Evolutionary conservation across 53 echinoderm and acorn worm genomes (phyloP), one percentile per base, ranked within the genome.

Genomic region (Echinometra lucunter): DNA sequence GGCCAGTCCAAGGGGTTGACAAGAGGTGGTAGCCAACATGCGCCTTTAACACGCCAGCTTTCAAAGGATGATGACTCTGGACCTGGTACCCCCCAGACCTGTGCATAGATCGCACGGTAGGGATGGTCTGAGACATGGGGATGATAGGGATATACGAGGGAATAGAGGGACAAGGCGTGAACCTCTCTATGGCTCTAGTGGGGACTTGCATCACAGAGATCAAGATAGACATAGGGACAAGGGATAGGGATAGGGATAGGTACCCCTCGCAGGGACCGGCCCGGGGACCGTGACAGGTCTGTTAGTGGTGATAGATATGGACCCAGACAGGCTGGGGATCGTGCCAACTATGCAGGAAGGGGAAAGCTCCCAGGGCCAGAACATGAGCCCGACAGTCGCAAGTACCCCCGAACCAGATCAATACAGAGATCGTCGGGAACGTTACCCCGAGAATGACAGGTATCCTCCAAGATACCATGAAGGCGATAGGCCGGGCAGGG

Each of bases 21-120:
- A 28, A 93, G 97, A 94, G 94, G 87, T 30, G 91, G 95, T 93
- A 95, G 97, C 55, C 97, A 96, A 72, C 98, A 98, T 80, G 97
- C 96, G 95, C 96, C 97, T 90, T 95, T 98, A 72, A 97, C 96
- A 34, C 95, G 98, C 57, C 98, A 98, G 96, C 94, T 98, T 94
- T 98, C 98, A 25, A 98, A 98, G 94, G 94, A 94, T 19, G 94
- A 94, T 83, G 94, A 94, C 66, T 60, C 94, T 57, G 85, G 83
- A 37, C 94, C 94, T 11, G 82, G 66, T 66, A 66, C 63, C 6
- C n/a, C 66, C 94, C 12, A 82, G 94, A 58, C n/a, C 67, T 23
- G 92, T 82, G 80, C 94, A 96, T 30, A 82, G 92, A 57, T 28
- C 95, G 45, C 95, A 96, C 72, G 89, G 78, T 8, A 92, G 95